Base-by-base conservation (phyloP, 2,888 invertebrate genomes). In the Hirtodrosophila confusa region DNA sequence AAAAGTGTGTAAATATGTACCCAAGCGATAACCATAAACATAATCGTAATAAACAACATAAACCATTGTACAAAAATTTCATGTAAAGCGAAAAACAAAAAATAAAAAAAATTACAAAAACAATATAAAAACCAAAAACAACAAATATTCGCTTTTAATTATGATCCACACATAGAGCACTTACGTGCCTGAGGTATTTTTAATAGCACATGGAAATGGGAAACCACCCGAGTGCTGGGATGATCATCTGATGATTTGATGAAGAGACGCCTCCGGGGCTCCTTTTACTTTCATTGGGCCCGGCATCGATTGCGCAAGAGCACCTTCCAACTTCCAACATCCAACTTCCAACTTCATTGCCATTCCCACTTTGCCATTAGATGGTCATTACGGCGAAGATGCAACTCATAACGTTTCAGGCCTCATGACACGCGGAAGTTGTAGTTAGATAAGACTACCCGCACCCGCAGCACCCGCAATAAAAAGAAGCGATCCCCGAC, bases 361-460 rank as follows among this genome's bases (percentile, higher is more conserved):
- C 67, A 44, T 41, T 60, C 31, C 50, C 61, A 47, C n/a, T 55
- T 50, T 47, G 61, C 48, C 45, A 78, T 74, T 73, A 63, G 65
- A 49, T 45, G 70, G 49, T 50, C 64, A 70, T 64, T 60, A 61
- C 35, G 36, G 24, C 45, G 74, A 80, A 88, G 89, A 86, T 86
- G 82, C 86, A 86, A 73, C 88, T 83, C 82, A 83, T 88, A 83
- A 85, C 68, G 57, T 43, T 72, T 47, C 60, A 51, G 54, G 39
- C n/a, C 39, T 56, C 71, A 63, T 72, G 85, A 77, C 79, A 89
- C 67, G 79, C 89, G 89, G 90, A 89, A 90, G 89, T 89, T 76
- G 88, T 71, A 69, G 82, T 89, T 80, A 87, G 89, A 86, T 89
- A 89, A 87, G 74, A 35, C 3, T 5, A 35, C 24, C 45, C n/a